Evolutionary conservation across 2,888 invertebrate genomes (phyloP).

Genomic region (Amphipoea lucens): DNA sequence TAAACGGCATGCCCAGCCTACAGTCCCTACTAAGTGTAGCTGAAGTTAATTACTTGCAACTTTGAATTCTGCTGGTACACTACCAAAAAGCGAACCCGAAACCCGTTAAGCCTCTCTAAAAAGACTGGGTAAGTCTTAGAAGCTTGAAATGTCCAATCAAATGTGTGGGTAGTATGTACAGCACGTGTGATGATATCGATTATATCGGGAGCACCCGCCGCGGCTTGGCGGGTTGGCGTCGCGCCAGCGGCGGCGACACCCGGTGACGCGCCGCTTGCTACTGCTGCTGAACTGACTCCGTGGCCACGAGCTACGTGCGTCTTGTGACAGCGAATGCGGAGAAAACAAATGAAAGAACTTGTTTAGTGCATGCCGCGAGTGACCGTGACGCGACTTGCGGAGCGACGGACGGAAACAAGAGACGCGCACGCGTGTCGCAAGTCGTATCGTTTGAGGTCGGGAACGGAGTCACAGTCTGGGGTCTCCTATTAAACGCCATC

Average conservation of each 20-base stretch:
- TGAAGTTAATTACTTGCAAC: background rate
- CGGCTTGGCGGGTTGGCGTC: slow-evolving; percentile 49
- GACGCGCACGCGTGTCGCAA: background rate
- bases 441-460: background rate
- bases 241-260: slow-evolving; percentile 38
- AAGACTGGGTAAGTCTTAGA: background rate
- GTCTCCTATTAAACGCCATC: background rate
- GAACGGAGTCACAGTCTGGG: background rate
- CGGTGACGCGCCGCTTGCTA: background rate
- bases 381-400: background rate
- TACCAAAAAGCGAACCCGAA: background rate
- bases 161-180: slow-evolving; percentile 8
- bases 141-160: background rate
- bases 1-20: background rate
- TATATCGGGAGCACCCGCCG: slow-evolving; percentile 21
- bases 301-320: background rate
- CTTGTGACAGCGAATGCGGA: background rate
- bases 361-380: background rate
- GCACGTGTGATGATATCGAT: slow-evolving; percentile 46
- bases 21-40: background rate
- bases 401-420: background rate
- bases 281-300: slow-evolving; percentile 12
- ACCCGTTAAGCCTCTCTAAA: background rate
- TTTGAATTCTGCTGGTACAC: background rate
- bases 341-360: background rate